Conservation (phyloP, 2,888 invertebrate species). For the Eurytoma californica region DNA sequence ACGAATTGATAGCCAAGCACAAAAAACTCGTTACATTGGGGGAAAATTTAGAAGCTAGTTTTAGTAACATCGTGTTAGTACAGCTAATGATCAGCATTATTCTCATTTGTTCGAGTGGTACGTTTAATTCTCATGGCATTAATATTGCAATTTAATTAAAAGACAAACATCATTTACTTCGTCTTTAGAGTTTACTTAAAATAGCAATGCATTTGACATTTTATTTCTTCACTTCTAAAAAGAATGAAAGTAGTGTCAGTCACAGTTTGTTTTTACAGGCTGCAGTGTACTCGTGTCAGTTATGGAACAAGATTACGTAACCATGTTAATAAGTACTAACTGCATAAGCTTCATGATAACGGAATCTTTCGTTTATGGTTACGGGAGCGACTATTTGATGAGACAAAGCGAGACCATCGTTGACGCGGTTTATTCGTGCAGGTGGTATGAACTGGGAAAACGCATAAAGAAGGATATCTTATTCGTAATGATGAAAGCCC, state of each 20-base stretch:
- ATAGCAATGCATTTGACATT: too few species aligned
- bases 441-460: conserved; percentile 51
- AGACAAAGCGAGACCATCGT: conserved; percentile 50
- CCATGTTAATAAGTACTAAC: conserved; percentile 45
- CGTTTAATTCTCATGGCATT: neutral
- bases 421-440: conserved; percentile 41
- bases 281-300: conserved; percentile 43
- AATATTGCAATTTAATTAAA: neutral
- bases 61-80: conserved; percentile 27
- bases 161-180: too few species aligned
- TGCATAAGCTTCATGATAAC: conserved; percentile 51
- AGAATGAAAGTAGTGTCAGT: too few species aligned
- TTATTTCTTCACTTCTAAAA: too few species aligned
- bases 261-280: conserved; percentile 21
- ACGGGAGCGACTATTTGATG: conserved; percentile 53
- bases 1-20: conserved; percentile 27
- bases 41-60: conserved; percentile 44
- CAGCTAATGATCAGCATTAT: conserved; percentile 48
- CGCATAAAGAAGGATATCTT: conserved; percentile 26
- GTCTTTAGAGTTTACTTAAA: neutral
- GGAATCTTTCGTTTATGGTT: conserved; percentile 53
- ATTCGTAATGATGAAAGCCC: conserved; percentile 55
- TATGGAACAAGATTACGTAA: conserved; percentile 32
- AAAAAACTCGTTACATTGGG: conserved; percentile 35
- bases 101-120: conserved; percentile 52